Conservation (phyloP, 2,888 invertebrate species). For the Tenthredo notha region DNA sequence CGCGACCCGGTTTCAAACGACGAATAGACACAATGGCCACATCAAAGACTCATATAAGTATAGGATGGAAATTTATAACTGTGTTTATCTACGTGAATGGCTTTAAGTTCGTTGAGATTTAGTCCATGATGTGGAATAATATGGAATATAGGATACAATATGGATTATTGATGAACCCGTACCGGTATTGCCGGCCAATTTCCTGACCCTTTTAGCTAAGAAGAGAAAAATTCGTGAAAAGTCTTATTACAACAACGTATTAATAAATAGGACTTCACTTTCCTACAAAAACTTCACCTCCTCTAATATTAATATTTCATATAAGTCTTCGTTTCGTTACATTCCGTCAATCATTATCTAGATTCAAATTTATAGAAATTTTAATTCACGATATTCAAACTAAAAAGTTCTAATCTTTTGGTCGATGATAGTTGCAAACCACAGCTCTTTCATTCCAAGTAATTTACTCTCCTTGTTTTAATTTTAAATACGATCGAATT, state of each 20-base stretch:
- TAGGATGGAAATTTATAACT: neutral
- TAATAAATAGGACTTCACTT: neutral
- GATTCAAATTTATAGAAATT: neutral
- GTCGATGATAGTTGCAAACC: neutral
- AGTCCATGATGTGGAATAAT: neutral
- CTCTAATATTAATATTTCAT: neutral
- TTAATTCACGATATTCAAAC: neutral
- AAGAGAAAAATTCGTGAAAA: neutral
- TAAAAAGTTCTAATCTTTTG: neutral
- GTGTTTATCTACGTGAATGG: neutral
- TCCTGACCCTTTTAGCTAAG: neutral
- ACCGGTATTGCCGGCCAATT: neutral
- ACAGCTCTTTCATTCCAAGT: neutral
- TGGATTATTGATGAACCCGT: neutral
- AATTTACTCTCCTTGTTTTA: neutral
- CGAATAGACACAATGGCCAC: neutral
- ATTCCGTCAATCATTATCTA: neutral
- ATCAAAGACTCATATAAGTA: neutral
- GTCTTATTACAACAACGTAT: neutral
- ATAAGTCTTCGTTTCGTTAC: neutral
- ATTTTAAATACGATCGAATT: conserved; percentile 1
- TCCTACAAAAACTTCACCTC: neutral
- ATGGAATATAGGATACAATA: neutral
- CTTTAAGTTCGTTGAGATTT: neutral
- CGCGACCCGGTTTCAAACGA: neutral